These are phyloP conservation scores for Clostera curtula DNA, from an alignment of 2,888 invertebrate genomes.

Conservation along the genomic window DNA sequence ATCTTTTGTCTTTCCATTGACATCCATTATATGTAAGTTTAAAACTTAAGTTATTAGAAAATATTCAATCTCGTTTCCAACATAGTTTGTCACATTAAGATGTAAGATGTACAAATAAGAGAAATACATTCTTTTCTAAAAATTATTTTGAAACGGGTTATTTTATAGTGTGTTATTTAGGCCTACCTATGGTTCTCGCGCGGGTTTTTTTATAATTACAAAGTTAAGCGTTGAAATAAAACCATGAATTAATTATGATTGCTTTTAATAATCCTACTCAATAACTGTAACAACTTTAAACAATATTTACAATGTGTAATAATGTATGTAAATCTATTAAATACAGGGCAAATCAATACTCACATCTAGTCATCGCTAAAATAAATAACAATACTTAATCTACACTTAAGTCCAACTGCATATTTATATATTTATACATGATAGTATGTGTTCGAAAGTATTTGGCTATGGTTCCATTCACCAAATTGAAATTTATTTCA, in stretches of 20 bases:
- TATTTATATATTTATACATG: conserved; percentile 20
- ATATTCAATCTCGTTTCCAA: too few relatives aligned
- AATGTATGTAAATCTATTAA: conserved; percentile 41
- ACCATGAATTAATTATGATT: conserved; percentile 27
- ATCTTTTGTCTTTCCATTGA: too few relatives aligned
- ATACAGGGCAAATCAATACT: conserved; percentile 42
- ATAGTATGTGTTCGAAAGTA: background rate
- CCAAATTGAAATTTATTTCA: conserved; percentile 1
- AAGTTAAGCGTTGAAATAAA: conserved; percentile 26
- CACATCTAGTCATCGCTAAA: conserved; percentile 43
- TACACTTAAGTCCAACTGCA: conserved; percentile 30
- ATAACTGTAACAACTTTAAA: conserved; percentile 54
- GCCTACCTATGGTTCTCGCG: too few relatives aligned
- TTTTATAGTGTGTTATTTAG: too few relatives aligned
- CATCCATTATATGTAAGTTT: too few relatives aligned
- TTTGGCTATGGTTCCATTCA: too few relatives aligned
- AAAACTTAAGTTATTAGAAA: too few relatives aligned
- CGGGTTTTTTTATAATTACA: too few relatives aligned
- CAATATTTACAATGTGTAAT: conserved; percentile 57
- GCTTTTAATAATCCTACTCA: conserved; percentile 50
- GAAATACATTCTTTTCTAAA: too few relatives aligned
- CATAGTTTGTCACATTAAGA: too few relatives aligned
- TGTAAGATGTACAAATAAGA: too few relatives aligned
- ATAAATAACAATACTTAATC: conserved; percentile 58
- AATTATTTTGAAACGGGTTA: too few relatives aligned